These are phyloP conservation scores for Balaeniceps rex DNA, from an alignment of 2,113 vertebrate genomes.

Conservation along the genomic window DNA sequence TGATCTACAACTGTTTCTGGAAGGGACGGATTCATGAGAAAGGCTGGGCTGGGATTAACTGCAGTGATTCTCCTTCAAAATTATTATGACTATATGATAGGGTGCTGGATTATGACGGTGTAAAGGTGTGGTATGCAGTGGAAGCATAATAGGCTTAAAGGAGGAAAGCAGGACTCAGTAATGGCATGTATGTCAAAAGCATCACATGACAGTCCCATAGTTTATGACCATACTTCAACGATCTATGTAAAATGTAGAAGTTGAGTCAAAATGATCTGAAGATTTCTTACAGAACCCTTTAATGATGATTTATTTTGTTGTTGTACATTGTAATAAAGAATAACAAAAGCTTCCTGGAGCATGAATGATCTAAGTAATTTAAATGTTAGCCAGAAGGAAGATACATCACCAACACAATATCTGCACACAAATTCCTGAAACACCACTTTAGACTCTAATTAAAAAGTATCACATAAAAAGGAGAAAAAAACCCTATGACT, in stretches of 20 bases:
- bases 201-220: not conserved
- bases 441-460: not conserved
- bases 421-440: not conserved
- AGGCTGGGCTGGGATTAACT: not conserved
- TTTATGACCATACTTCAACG: not conserved
- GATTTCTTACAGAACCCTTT: not conserved
- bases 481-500: not conserved
- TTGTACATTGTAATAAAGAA: not conserved
- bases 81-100: not conserved
- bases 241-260: not conserved
- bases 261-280: not conserved
- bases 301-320: not conserved
- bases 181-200: not conserved
- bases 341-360: not conserved
- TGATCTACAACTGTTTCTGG: not conserved
- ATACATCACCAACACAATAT: not conserved
- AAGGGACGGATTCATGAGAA: not conserved
- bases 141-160: not conserved
- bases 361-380: not conserved
- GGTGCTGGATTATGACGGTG: not conserved
- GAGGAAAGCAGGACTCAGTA: not conserved
- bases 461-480: not conserved
- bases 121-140: not conserved
- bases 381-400: not conserved
- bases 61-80: not conserved